phyloP scores from a whole-genome alignment of 2,113 vertebrate species.

The Pleuronectes platessa region DNA sequence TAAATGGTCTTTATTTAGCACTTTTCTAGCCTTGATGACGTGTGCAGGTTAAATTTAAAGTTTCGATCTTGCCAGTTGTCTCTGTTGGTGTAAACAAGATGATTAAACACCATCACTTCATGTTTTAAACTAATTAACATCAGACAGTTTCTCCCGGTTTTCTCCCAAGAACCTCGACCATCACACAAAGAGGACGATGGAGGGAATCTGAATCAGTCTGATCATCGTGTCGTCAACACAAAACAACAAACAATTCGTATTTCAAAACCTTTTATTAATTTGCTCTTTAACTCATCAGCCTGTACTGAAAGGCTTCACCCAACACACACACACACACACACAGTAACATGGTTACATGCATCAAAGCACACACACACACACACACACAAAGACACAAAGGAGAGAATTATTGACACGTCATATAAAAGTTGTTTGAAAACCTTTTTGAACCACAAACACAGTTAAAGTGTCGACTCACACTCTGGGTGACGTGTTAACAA shows the following conservation, averaged over 20 bases:
- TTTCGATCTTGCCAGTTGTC: no score
- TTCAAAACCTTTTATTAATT: conserved; percentile 52
- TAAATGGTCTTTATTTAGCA: no score
- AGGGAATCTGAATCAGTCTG: neutral
- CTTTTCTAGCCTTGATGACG: no score
- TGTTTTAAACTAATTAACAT: no score
- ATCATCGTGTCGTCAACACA: neutral
- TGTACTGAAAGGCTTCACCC: conserved; percentile 31
- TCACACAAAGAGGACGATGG: no score
- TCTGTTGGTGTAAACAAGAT: no score
- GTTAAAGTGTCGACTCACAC: neutral
- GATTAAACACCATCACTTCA: no score
- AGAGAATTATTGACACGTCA: neutral
- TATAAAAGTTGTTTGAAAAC: conserved; percentile 30
- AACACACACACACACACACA: conserved; percentile 1
- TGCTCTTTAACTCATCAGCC: conserved; percentile 20
- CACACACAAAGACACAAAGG: neutral
- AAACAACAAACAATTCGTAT: neutral
- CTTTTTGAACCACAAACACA: neutral
- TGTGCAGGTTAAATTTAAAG: no score
- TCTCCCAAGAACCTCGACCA: no score
- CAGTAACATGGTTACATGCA: neutral
- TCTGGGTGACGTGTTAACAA: neutral
- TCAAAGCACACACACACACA: neutral
- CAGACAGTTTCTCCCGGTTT: no score